These are phyloP conservation scores for Oreochromis tanganicae DNA, from an alignment of 2,113 vertebrate genomes.

Conservation along the genomic window DNA sequence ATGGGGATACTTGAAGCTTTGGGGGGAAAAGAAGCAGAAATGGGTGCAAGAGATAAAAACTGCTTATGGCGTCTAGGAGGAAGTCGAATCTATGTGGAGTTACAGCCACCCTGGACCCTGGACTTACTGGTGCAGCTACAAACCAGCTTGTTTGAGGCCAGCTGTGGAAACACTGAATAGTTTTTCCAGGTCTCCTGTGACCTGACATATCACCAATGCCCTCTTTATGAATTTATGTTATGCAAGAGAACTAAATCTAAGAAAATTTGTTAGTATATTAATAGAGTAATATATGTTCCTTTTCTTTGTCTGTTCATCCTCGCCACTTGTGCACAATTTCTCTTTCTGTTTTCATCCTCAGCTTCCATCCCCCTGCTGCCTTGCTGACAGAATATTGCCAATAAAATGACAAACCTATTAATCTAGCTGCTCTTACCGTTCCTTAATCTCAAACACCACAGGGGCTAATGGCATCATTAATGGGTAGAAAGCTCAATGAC, in stretches of 20 bases:
- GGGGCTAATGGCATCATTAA: not conserved
- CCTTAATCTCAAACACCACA: not conserved
- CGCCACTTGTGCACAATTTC: not conserved
- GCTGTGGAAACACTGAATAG: constrained; percentile 58
- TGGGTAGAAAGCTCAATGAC: not conserved
- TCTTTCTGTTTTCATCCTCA: not conserved
- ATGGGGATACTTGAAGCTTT: not conserved
- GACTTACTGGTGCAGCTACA: not conserved
- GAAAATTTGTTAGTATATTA: not conserved
- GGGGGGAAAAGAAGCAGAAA: not conserved
- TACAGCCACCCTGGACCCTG: not conserved
- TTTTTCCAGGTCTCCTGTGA: constrained; percentile 18
- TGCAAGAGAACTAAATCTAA: not conserved
- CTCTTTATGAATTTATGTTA: constrained; percentile 12
- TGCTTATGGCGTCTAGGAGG: not conserved
- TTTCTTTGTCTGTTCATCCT: not conserved
- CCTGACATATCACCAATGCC: not conserved
- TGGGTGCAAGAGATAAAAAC: not conserved
- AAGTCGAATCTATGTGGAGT: not conserved
- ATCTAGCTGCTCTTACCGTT: not conserved
- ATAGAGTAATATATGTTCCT: not conserved
- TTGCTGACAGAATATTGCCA: constrained; percentile 1
- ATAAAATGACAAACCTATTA: constrained; percentile 17
- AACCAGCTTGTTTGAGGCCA: constrained; percentile 27
- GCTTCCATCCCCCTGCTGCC: not conserved